A percentile compares a stretch with the other conserved stretches of the same genome.
Evolutionary conservation across 2,888 invertebrate species (phyloP).

Genomic region (Pheosia gnoma): DNA sequence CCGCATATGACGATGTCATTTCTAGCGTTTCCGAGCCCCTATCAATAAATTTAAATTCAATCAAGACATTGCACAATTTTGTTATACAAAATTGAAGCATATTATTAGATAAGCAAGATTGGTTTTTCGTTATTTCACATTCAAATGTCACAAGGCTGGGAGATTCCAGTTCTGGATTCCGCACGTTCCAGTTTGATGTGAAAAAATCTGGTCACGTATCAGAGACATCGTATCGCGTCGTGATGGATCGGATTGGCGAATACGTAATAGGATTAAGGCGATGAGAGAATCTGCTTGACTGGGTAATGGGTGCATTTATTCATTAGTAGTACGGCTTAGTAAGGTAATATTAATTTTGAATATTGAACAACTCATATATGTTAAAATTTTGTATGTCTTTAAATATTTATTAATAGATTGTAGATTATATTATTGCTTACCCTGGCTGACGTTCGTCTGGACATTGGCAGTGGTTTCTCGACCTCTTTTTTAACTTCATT

Average conservation of each 20-base stretch:
- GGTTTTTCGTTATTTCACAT: conserved; percentile 3
- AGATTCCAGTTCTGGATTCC: conserved; percentile 15
- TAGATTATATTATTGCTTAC: conserved; percentile 46
- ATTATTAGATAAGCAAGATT: conserved; percentile 1
- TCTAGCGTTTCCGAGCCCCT: conserved; percentile 12
- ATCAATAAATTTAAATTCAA: conserved; percentile 27
- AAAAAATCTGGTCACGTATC: conserved; percentile 23
- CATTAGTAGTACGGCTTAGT: not conserved
- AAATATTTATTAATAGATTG: no score
- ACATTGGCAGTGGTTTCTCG: conserved; percentile 63
- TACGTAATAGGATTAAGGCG: conserved; percentile 11
- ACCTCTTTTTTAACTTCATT: conserved; percentile 62
- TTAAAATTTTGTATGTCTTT: no score
- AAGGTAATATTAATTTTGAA: not conserved
- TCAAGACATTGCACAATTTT: conserved; percentile 10
- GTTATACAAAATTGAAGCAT: conserved; percentile 10
- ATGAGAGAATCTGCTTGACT: conserved; percentile 7
- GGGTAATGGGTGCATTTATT: conserved; percentile 4
- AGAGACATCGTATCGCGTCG: conserved; percentile 7
- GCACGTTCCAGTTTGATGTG: conserved; percentile 15
- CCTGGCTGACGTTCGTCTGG: conserved; percentile 71
- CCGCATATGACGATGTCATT: conserved; percentile 11
- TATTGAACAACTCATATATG: no score
- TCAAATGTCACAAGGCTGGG: conserved; percentile 5
- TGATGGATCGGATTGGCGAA: conserved; percentile 14